phyloP scores from a whole-genome alignment of 2,797 vertebrate genomes.

The Anabacerthia variegaticeps region DNA sequence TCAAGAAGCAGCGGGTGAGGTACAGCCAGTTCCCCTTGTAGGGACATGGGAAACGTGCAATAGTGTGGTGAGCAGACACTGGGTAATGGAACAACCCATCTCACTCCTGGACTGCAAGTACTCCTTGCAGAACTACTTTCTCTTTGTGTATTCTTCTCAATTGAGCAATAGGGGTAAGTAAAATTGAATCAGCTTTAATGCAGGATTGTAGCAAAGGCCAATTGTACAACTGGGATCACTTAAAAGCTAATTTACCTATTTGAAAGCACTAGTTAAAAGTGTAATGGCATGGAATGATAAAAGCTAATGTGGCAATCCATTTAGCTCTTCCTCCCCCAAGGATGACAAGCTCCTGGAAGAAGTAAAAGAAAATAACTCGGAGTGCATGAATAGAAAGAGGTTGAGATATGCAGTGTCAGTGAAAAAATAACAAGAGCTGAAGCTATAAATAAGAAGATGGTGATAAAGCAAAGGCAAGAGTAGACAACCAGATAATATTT shows the following conservation, averaged over 20 bases:
- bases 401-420: background rate
- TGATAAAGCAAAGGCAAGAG: background rate
- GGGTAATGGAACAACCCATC: background rate
- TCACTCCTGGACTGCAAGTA: background rate
- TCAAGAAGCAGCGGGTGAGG: background rate
- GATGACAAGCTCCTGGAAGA: background rate
- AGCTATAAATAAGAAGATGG: background rate
- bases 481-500: background rate
- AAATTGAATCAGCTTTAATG: slow-evolving; percentile 16
- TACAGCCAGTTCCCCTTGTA: background rate
- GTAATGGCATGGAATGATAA: background rate
- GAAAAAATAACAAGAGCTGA: background rate
- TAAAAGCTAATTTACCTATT: slow-evolving; percentile 7
- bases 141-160: background rate
- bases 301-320: background rate
- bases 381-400: background rate
- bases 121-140: background rate
- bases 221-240: background rate
- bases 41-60: rapidly evolving
- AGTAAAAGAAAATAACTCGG: background rate
- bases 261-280: slow-evolving; percentile 15
- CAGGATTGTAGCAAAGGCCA: background rate
- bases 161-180: slow-evolving; percentile 16
- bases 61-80: background rate
- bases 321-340: background rate